Evolutionary conservation across 2,888 invertebrate species (phyloP).

Genomic region (Shargacucullia verbasci): DNA sequence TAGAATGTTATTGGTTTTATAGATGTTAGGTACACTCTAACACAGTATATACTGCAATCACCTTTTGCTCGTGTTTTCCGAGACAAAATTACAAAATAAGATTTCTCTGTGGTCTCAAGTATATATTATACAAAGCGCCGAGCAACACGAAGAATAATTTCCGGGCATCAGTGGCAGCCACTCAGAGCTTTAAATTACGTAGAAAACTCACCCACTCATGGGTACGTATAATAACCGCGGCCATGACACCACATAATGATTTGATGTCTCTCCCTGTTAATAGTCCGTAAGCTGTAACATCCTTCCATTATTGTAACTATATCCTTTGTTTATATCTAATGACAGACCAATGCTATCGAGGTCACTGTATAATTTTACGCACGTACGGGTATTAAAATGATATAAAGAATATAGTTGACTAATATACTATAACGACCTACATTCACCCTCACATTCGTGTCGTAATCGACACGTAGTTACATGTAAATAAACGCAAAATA

Average conservation of each 20-base stretch:
- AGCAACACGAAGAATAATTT: constrained; percentile 73
- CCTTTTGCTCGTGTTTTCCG: constrained; percentile 30
- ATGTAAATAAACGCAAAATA: constrained; percentile 38
- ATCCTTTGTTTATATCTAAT: constrained; percentile 43
- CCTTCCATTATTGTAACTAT: constrained; percentile 46
- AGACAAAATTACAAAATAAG: constrained; percentile 49
- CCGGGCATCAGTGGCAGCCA: constrained; percentile 69
- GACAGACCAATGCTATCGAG: constrained; percentile 36
- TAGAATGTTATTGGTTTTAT: constrained; percentile 25
- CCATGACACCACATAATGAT: constrained; percentile 58
- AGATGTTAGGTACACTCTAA: constrained; percentile 16
- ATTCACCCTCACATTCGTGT: constrained; percentile 41
- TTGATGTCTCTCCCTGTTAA: constrained; percentile 51
- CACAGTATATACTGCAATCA: constrained; percentile 22
- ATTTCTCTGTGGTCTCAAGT: constrained; percentile 39
- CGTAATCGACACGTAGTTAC: constrained; percentile 42
- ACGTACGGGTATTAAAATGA: constrained; percentile 13
- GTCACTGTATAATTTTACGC: constrained; percentile 19
- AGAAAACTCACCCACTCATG: constrained; percentile 60
- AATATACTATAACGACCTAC: constrained; percentile 26
- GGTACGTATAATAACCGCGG: constrained; percentile 46
- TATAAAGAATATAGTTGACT: constrained; percentile 25
- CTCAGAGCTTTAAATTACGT: constrained; percentile 64
- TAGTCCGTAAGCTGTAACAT: constrained; percentile 51
- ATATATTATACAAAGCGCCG: constrained; percentile 59